These are phyloP conservation scores for Mongoloraphidia duomilia DNA, from an alignment of 2,888 invertebrate species.

Conservation along the genomic window DNA sequence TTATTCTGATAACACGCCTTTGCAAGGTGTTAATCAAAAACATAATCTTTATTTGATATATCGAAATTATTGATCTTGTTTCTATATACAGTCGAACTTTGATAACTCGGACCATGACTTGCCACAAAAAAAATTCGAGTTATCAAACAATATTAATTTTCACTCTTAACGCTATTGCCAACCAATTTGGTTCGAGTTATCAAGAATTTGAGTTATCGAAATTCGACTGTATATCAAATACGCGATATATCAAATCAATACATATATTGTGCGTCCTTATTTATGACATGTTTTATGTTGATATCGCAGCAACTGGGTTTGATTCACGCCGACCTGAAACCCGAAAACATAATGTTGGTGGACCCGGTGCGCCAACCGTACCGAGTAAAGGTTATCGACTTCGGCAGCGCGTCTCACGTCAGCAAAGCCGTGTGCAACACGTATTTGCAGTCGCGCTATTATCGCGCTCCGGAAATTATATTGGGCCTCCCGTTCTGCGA, in stretches of 20 bases:
- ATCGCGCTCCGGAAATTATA: constrained; percentile 94
- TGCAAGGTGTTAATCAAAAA: too few relatives aligned
- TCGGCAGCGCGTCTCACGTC: constrained; percentile 98
- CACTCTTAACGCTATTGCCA: too few relatives aligned
- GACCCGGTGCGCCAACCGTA: constrained; percentile 97
- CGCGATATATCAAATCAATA: neutral
- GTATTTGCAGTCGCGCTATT: constrained; percentile 96
- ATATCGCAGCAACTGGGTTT: constrained; percentile 81
- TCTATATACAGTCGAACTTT: too few relatives aligned
- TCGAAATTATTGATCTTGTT: too few relatives aligned
- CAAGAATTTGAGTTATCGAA: too few relatives aligned
- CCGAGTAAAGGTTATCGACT: constrained; percentile 98
- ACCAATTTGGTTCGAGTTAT: too few relatives aligned
- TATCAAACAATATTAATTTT: too few relatives aligned
- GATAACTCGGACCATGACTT: too few relatives aligned
- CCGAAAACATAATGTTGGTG: constrained; percentile 99
- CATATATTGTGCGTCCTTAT: neutral
- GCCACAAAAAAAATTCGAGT: too few relatives aligned
- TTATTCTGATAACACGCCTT: too few relatives aligned
- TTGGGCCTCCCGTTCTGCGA: constrained; percentile 97
- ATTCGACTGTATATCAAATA: too few relatives aligned
- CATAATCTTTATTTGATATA: too few relatives aligned
- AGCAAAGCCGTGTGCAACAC: constrained; percentile 99
- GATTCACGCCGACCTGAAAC: constrained; percentile 98
- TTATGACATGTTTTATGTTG: neutral